Evolutionary conservation across 2,888 invertebrate genomes (phyloP), one percentile per base, ranked within the genome.

Genomic region (Pachycephus smyrnensis): DNA sequence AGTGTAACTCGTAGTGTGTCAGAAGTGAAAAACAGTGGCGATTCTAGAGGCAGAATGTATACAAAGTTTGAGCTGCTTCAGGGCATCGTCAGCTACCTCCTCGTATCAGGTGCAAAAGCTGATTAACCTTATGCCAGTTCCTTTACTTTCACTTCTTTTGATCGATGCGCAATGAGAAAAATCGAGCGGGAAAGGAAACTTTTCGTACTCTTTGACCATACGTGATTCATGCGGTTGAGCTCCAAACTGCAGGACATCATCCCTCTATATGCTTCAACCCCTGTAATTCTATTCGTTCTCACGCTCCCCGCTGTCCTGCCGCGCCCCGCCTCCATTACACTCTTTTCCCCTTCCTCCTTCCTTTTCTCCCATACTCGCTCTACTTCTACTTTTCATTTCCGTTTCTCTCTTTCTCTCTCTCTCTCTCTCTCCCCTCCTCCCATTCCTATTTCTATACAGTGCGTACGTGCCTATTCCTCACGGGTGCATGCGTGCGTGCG

Each of bases 1-100:
- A 35, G n/a, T 73, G 37, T 69, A 76, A n/a, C 55, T 76, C 73
- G n/a, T 37, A 40, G 69, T 68, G 35, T 12, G 75, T 32, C 40
- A 4, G 40, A 4, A 40, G 15, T 40, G 40, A 40, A 40, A 40
- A 12, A 40, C 40, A 15, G 40, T 40, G 12, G 40, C 40, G 1
- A 15, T 40, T 40, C 15, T 12, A 6, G 40, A 40, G 15, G 4
- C 40, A 40, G 4, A 82, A 90, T 90, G 90, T 88, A 87, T 86
- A 88, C 89, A 80, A 89, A 89, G 83, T 89, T 90, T 86, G 86
- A 90, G 80, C 86, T 90, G 74, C 89, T 90, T 30, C 88, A 88
- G 81, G 88, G 87, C 77, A 86, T 88, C 80, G 89, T 89, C 86
- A 87, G 87, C 83, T 90, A 90, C 85, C 87, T 89, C 76, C 87